Evolutionary conservation across 92 coral and sea anemone species (phyloP), one percentile per base, ranked within the genome.

Genomic region (Ricordea florida): DNA sequence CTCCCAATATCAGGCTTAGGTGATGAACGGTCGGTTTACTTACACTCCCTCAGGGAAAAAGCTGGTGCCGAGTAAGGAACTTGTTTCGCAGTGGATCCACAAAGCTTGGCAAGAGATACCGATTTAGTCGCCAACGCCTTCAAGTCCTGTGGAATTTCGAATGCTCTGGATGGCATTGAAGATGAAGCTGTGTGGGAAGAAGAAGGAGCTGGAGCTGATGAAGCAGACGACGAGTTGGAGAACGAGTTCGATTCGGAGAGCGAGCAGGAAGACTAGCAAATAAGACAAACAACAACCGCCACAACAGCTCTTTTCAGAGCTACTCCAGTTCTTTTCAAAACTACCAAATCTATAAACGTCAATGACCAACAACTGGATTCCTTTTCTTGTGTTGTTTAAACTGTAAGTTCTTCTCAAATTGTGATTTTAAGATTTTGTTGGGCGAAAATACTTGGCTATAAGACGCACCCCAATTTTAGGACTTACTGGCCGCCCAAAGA

Each of bases 141-240:
- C 58, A 42, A 57, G 30, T 57, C 79, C 29, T 72, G 69, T 18
- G 58, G 79, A 1, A 72, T 57, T n/a, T 72, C 79, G 5, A 72
- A 57, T 26, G 42, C 56, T 48, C 67, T 72, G 35, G 80, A 74
- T 2, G 36, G 69, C 52, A 62, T 38, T 27, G 53, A 62, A 38
- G 53, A 62, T 25, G 69, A 62, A 4, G 69, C 70, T 26, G 53
- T 62, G 20, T 62, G 24, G 8, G 53, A 46, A 10, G 53, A 46
- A 15, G 69, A 62, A 41, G 53, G 14, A 14, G 53, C 11, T 14
- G 69, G 18, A 25, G 23, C 11, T 13, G 53, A 9, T 3, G 69
- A 38, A 1, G 71, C 42, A 27, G 71, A 42, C 28, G 55, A 43
- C 17, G 38, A 27, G 18, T 11, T 63, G 8, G 71, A 63, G 28